Percentiles rank a stretch among this genome's conserved stretches.
These are phyloP conservation scores for Drepana arcuata DNA, from an alignment of 1,140 invertebrate genomes.

Conservation along the genomic window DNA sequence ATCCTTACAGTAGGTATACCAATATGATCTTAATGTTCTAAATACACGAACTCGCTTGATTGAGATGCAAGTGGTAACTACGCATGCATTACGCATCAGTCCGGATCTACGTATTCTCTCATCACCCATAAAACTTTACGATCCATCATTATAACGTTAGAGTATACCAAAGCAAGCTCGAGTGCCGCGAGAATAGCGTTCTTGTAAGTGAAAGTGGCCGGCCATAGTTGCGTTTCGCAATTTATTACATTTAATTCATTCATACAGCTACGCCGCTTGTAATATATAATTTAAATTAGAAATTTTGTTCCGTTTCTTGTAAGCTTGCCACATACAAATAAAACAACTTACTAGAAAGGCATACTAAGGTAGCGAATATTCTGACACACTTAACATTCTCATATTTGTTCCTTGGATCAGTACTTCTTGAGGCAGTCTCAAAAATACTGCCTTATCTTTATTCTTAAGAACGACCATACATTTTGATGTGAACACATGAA, in stretches of 20 bases:
- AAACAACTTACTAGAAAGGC: no score
- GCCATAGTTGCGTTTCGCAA: slow-evolving; percentile 49
- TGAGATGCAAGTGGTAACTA: background rate
- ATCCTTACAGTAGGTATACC: no score
- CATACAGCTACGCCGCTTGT: slow-evolving; percentile 9
- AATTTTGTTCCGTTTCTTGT: background rate
- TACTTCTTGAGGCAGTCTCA: no score
- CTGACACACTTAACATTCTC: no score
- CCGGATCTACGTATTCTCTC: slow-evolving; percentile 4
- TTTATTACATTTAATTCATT: slow-evolving; percentile 24
- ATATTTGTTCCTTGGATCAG: no score
- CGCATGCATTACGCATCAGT: slow-evolving; percentile 1
- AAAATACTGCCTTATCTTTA: no score
- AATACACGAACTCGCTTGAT: no score
- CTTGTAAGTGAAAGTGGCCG: slow-evolving; percentile 58
- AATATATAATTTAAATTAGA: slow-evolving; percentile 7
- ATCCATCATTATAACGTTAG: slow-evolving; percentile 31
- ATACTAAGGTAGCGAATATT: no score
- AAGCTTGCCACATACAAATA: background rate
- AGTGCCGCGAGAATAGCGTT: slow-evolving; percentile 46
- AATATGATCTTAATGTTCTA: no score
- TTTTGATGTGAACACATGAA: no score
- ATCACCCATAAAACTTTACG: slow-evolving; percentile 40
- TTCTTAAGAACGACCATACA: no score
- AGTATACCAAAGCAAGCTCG: slow-evolving; percentile 32